Percentiles rank a stretch among this genome's conserved stretches.
These are phyloP conservation scores for Hyppa rectilinea DNA, from an alignment of 2,888 invertebrate species.

Conservation along the genomic window DNA sequence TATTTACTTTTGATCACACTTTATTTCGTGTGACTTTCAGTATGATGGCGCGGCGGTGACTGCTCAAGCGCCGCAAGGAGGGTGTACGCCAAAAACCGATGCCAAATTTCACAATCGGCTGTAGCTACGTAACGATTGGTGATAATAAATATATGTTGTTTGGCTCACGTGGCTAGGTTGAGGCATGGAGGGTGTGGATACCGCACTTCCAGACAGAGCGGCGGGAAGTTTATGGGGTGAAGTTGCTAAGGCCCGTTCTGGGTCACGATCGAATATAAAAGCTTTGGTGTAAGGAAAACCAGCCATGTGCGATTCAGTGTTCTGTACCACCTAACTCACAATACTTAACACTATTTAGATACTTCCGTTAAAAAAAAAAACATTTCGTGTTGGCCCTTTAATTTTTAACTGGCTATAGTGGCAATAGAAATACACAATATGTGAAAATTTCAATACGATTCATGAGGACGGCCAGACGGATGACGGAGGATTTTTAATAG, in stretches of 20 bases:
- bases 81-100: slow-evolving; percentile 78
- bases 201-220: neutral
- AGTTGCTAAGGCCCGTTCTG: neutral
- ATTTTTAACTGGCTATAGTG: too few species aligned
- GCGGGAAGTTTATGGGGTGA: neutral
- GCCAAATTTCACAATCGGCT: slow-evolving; percentile 86
- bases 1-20: slow-evolving; percentile 40
- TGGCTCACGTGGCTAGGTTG: slow-evolving; percentile 35
- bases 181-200: slow-evolving; percentile 13
- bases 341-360: too few species aligned
- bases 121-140: slow-evolving; percentile 49
- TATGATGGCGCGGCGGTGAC: slow-evolving; percentile 69
- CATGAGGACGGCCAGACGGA: too few species aligned
- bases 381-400: too few species aligned
- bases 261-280: slow-evolving; percentile 6
- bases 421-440: too few species aligned
- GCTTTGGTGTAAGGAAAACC: neutral
- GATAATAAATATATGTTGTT: slow-evolving; percentile 26
- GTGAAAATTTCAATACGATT: too few species aligned
- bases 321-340: too few species aligned
- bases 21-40: slow-evolving; percentile 59
- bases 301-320: too few species aligned
- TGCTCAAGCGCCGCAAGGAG: slow-evolving; percentile 68
- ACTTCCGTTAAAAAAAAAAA: too few species aligned
- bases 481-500: too few species aligned